These are phyloP conservation scores for Ligdia adustata DNA, from an alignment of 2,888 invertebrate genomes.

Conservation along the genomic window DNA sequence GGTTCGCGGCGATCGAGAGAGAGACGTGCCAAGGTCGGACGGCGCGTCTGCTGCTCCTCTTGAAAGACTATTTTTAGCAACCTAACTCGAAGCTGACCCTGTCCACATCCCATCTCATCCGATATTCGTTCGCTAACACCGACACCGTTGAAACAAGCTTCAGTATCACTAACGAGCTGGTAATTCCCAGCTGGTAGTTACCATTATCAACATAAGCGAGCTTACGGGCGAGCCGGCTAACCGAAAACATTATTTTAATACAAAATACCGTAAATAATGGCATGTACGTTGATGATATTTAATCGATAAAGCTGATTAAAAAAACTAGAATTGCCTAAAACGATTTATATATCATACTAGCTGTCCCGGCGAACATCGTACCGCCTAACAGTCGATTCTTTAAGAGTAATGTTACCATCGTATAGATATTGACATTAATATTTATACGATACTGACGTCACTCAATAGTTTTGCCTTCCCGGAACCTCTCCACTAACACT, in stretches of 20 bases:
- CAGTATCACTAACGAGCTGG: constrained; percentile 49
- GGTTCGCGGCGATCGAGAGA: constrained; percentile 63
- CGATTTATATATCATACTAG: too few relatives aligned
- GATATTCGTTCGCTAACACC: constrained; percentile 56
- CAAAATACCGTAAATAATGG: constrained; percentile 32
- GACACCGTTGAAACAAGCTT: constrained; percentile 40
- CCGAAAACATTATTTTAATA: constrained; percentile 26
- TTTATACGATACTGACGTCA: too few relatives aligned
- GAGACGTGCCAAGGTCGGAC: constrained; percentile 72
- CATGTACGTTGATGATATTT: constrained; percentile 13
- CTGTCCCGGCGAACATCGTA: too few relatives aligned
- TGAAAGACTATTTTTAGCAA: constrained; percentile 77
- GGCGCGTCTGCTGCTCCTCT: constrained; percentile 58
- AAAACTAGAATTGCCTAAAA: too few relatives aligned
- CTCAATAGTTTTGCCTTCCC: too few relatives aligned
- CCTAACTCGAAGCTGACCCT: constrained; percentile 68
- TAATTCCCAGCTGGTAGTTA: constrained; percentile 43
- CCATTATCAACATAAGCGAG: constrained; percentile 36
- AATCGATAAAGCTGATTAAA: too few relatives aligned
- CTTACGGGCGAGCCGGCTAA: constrained; percentile 26
- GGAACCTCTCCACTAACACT: too few relatives aligned
- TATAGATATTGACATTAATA: too few relatives aligned
- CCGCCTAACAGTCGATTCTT: too few relatives aligned
- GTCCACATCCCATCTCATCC: constrained; percentile 32
- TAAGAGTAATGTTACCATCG: too few relatives aligned